A percentile compares a stretch with the other conserved stretches of the same genome.
Conservation (phyloP, 2,113 vertebrate species). For the Genyomyrus donnyi region DNA sequence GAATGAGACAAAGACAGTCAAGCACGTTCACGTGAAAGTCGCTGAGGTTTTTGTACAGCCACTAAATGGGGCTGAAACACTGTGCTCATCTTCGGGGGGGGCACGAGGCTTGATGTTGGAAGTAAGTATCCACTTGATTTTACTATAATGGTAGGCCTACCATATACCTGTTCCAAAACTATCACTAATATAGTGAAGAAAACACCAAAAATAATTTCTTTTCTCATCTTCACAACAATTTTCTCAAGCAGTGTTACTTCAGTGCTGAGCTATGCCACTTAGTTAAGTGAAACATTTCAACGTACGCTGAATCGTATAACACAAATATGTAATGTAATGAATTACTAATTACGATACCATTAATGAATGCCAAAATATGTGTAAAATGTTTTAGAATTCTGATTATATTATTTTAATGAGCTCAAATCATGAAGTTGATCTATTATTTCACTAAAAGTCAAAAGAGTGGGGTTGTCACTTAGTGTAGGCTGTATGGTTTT, state of each 20-base stretch:
- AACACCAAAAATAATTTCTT: not conserved
- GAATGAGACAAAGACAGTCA: too few relatives aligned
- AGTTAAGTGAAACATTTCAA: too few relatives aligned
- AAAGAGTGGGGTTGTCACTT: not conserved
- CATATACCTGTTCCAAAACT: not conserved
- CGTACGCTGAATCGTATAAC: too few relatives aligned
- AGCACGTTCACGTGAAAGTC: too few relatives aligned
- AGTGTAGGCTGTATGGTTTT: too few relatives aligned
- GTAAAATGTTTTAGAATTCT: too few relatives aligned
- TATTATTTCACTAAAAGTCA: not conserved
- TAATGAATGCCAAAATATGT: too few relatives aligned
- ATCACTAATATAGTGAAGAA: not conserved
- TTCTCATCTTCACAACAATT: not conserved
- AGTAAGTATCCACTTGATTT: constrained; percentile 16
- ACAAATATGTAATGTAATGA: too few relatives aligned
- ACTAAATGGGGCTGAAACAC: not conserved
- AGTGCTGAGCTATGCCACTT: too few relatives aligned
- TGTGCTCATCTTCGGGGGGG: constrained; percentile 16
- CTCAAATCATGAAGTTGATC: not conserved
- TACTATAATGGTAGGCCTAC: not conserved
- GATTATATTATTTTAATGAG: not conserved
- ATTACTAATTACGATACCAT: too few relatives aligned
- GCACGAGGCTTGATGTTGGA: constrained; percentile 13
- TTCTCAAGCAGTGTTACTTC: too few relatives aligned
- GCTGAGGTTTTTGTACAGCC: constrained; percentile 9